Conservation (phyloP, 2,113 vertebrate species). For the Circaetus gallicus region DNA sequence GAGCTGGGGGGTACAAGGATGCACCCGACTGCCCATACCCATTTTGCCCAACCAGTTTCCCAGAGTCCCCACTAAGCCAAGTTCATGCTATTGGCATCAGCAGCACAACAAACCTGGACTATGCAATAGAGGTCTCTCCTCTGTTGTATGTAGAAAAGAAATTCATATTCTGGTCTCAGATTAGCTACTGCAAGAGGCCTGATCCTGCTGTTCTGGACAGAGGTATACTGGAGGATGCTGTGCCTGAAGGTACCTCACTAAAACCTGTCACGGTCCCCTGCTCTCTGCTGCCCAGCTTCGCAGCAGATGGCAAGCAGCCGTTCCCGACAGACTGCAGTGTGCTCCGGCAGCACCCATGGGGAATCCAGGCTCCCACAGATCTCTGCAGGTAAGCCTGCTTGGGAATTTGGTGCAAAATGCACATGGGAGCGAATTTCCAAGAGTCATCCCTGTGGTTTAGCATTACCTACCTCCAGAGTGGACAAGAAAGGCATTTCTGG, state of each 20-base stretch:
- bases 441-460: not conserved
- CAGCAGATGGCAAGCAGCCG: constrained; percentile 22
- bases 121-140: not conserved
- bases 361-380: not conserved
- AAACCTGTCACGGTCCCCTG: not conserved
- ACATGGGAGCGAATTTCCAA: not conserved
- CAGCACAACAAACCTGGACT: not conserved
- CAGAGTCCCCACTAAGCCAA: not conserved
- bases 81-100: fast-evolving
- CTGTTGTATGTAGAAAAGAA: not conserved
- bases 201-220: not conserved
- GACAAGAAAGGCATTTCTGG: not conserved
- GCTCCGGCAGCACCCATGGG: fast-evolving
- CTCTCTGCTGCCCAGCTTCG: not conserved
- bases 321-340: not conserved
- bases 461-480: not conserved
- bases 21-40: fast-evolving
- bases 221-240: not conserved
- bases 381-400: not conserved
- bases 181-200: not conserved
- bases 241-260: not conserved
- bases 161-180: not conserved
- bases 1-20: not conserved
- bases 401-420: not conserved
- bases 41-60: not conserved